Evolutionary conservation across 1,140 invertebrate species (phyloP), one percentile per base, ranked within the genome.

Genomic region (Trichogramma pretiosum): DNA sequence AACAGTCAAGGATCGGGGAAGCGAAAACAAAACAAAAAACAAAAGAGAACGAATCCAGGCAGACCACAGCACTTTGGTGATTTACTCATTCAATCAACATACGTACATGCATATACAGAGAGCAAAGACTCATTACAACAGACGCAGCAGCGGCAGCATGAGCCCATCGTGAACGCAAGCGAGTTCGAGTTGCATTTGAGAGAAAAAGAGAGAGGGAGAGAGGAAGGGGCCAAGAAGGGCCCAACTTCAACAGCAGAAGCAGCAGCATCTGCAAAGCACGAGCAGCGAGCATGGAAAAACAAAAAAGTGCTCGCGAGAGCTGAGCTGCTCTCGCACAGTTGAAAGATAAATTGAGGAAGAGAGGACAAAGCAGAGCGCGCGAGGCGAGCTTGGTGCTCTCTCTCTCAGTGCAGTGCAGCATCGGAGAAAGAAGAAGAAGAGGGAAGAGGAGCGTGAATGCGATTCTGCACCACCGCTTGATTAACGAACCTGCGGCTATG

Each of bases 31-130:
- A n/a, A n/a, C n/a, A n/a, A n/a, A n/a, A n/a, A n/a, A n/a, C n/a
- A n/a, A n/a, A n/a, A n/a, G n/a, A n/a, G n/a, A n/a, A n/a, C n/a
- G n/a, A n/a, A n/a, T n/a, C n/a, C n/a, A n/a, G n/a, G n/a, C n/a
- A n/a, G n/a, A n/a, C n/a, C n/a, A n/a, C n/a, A n/a, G n/a, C n/a
- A n/a, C n/a, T n/a, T 56, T 55, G 59, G 40, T 48, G 39, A 42
- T 48, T 48, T 48, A 48, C 39, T 37, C 46, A 48, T 48, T 48
- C 46, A 48, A 48, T 48, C 46, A 48, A 30, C 46, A 48, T 48
- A 48, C 40, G 39, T 48, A 48, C 39, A 43, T n/a, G n/a, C n/a
- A n/a, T n/a, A n/a, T n/a, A n/a, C n/a, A n/a, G n/a, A n/a, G n/a
- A n/a, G 39, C 46, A 37, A 43, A 43, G 17, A 48, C 33, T 48